Percentiles rank a stretch among this genome's conserved stretches.
Evolutionary conservation across 2,797 vertebrate genomes (phyloP).

Genomic region (Lagorchestes hirsutus): DNA sequence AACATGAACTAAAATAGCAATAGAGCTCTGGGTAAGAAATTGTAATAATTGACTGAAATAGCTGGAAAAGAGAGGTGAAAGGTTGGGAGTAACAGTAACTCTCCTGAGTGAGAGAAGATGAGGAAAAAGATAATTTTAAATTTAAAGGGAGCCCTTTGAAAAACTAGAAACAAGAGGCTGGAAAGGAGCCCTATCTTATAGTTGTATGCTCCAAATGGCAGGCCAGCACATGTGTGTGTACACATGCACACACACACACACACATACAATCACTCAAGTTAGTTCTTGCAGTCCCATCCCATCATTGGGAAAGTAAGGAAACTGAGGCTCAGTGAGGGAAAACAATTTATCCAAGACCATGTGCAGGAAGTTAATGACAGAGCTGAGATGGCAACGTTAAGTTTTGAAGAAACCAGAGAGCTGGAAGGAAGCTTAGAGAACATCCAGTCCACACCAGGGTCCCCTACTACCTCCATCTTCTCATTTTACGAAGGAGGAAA

Average conservation of each 20-base stretch:
- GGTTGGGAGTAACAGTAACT: not conserved
- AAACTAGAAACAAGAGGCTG: not conserved
- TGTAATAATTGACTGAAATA: not conserved
- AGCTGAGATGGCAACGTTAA: not conserved
- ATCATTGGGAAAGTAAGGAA: slow-evolving; percentile 62
- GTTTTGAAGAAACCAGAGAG: not conserved
- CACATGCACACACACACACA: not conserved
- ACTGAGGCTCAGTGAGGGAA: slow-evolving; percentile 61
- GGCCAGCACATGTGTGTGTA: not conserved
- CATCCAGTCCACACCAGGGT: not conserved
- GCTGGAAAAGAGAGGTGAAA: not conserved
- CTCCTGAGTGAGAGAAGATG: not conserved
- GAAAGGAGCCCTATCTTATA: not conserved
- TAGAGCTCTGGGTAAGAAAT: not conserved
- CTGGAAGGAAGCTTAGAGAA: not conserved
- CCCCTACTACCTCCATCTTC: rapidly evolving
- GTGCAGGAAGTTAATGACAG: not conserved
- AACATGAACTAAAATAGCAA: not conserved
- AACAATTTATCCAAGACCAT: slow-evolving; percentile 10
- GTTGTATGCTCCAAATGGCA: not conserved
- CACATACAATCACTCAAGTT: not conserved
- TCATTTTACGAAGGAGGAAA: not conserved
- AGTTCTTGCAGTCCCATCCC: slow-evolving; percentile 42
- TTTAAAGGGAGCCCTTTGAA: not conserved
- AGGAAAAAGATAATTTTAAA: not conserved